Percentiles rank a stretch among this genome's conserved stretches.
Evolutionary conservation across 1,140 invertebrate genomes (phyloP).

Genomic region (Apis cerana): DNA sequence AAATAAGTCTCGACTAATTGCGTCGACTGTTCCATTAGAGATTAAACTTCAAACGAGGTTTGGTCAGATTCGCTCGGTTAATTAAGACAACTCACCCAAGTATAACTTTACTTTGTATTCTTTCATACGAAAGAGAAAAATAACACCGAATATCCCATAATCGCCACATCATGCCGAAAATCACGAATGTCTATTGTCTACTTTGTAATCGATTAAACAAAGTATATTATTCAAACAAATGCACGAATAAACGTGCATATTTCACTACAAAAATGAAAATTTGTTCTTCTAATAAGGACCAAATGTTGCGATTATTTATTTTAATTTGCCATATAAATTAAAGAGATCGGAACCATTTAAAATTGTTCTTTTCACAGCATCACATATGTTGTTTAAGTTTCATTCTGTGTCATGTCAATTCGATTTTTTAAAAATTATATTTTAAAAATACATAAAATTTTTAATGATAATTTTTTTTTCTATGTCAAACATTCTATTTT

Average conservation of each 20-base stretch:
- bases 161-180: neutral
- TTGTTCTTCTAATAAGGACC: neutral
- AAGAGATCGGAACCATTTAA: neutral
- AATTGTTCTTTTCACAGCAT: conserved; percentile 29
- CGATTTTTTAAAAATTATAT: conserved; percentile 49
- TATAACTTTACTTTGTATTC: neutral
- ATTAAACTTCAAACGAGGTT: conserved; percentile 73
- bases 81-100: conserved; percentile 49
- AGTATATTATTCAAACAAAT: neutral
- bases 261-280: neutral
- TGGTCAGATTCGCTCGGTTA: conserved; percentile 42
- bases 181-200: neutral
- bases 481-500: neutral
- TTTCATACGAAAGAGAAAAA: neutral
- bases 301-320: neutral
- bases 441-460: no score
- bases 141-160: neutral
- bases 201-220: neutral
- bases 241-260: neutral
- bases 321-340: neutral
- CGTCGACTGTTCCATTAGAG: conserved; percentile 73
- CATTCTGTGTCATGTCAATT: conserved; percentile 1
- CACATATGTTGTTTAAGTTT: conserved; percentile 40
- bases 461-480: neutral
- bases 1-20: conserved; percentile 74